Evolutionary conservation across 2,888 invertebrate species (phyloP).

Genomic region (Sisyra nigra): DNA sequence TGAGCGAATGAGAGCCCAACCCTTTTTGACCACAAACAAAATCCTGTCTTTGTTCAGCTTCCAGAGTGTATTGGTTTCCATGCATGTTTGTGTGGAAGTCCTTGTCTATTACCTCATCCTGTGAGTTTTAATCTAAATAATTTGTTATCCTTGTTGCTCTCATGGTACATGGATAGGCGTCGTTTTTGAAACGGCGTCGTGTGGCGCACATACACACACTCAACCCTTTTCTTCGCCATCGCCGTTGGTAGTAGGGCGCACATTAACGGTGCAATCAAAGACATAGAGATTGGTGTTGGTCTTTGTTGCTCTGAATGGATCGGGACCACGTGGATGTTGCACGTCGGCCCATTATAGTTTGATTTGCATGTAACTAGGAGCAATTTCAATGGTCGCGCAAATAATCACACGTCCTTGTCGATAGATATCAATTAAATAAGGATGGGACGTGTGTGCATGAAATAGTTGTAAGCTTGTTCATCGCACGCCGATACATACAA

Average conservation of each 20-base stretch:
- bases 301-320: conserved; percentile 13
- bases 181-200: conserved; percentile 21
- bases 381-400: conserved; percentile 13
- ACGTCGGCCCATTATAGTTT: conserved; percentile 11
- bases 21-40: conserved; percentile 51
- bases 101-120: conserved; percentile 10
- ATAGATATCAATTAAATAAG: conserved; percentile 19
- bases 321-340: conserved; percentile 12
- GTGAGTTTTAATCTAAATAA: conserved; percentile 29
- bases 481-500: conserved; percentile 16
- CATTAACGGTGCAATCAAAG: conserved; percentile 3
- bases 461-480: conserved; percentile 15
- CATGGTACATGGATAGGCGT: conserved; percentile 19
- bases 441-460: conserved; percentile 19
- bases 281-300: conserved; percentile 12
- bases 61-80: conserved; percentile 24
- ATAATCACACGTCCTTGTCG: conserved; percentile 22
- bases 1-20: conserved; percentile 46
- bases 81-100: conserved; percentile 22
- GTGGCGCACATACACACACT: conserved; percentile 26
- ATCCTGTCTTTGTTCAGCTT: conserved; percentile 38
- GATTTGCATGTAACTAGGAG: conserved; percentile 10
- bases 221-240: conserved; percentile 30
- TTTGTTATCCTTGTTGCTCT: conserved; percentile 21
- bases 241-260: conserved; percentile 28